Evolutionary conservation across 1,140 invertebrate species (phyloP), one percentile per base, ranked within the genome.

Genomic region (Drosophila murphyi): DNA sequence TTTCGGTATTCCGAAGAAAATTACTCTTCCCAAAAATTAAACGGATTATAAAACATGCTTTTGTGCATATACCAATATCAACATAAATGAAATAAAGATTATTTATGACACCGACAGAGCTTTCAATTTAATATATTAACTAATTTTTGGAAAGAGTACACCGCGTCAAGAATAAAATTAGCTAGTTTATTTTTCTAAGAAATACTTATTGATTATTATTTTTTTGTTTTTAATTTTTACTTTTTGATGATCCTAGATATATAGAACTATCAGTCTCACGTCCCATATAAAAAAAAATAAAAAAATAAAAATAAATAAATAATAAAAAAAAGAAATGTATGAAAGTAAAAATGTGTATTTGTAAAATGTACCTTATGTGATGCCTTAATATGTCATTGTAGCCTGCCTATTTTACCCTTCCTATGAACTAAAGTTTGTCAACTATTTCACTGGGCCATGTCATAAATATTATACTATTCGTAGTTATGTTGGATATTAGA

Each of bases 181-280:
- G 64, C 81, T 85, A 85, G 78, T 83, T 71, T 60, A 68, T 60
- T 74, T 63, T 39, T 61, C 62, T 86, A 86, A 81, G 63, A 86
- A 86, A 81, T 78, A 76, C 70, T 72, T 78, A 72, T 55, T 50
- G 12, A 50, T 55, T 60, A 47, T 20, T 70, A 72, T 56, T 59
- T 61, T 69, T 48, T 31, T 35, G 48, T 47, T 64, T 47, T 59
- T 67, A 20, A 20, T 20, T 20, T 20, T 20, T 20, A 20, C 20
- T 20, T 83, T 57, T 79, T 72, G 77, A 83, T 90, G 78, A 90
- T 78, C 80, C 80, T 91, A 91, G 65, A 79, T 82, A 90, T 78
- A 88, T 88, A 88, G 80, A 90, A 88, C 89, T 91, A 91, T 91
- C 90, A 91, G 90, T 91, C 90, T 91, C 90, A 91, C 90, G 75